Base-by-base conservation (phyloP, 2,797 vertebrate species). In the Spinibarbus caldwelli region DNA sequence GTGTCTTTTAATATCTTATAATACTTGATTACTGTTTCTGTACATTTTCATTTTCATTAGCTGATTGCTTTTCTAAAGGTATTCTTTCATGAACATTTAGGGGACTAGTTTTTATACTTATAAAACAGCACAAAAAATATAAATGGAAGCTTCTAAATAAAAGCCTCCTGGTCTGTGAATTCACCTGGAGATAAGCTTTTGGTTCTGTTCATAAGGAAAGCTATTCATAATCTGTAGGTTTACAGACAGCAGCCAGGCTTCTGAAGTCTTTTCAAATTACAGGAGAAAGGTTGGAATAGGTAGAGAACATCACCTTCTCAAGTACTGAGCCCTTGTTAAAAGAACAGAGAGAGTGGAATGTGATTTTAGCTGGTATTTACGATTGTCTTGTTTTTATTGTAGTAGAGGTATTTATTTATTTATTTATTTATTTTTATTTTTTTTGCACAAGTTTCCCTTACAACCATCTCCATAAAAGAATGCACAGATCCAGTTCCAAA, bases 251-350 rank as follows among this genome's bases (percentile, higher is more conserved):
- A 36, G 19, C 7, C 41, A 49, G 12, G 9, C 21, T 26, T 83
- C 36, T 45, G 7, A 75, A 34, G 29, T 47, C 4, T 52, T 76
- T 83, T 38, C 15, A 83, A 66, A 82, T 57, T 43, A 67, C 29
- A 71, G 49, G 34, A 57, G n/a, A 29, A 67, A 66, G 31, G 1
- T 17, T 79, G 41, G 17, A 31, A 64, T 29, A 29, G 26, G 38
- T 57, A 6, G 26, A 45, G 52, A 82, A 36, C 12, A 82, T 72
- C 17, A 21, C 67, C 14, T 3, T 45, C 38, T 78, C n/a, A 26
- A 12, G 52, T 78, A 19, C 26, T 57, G 47, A 71, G 79, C 45
- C 21, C 59, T 21, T 15, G 19, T 21, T 52, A 23, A 49, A 67
- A 66, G 21, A 80, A 81, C 15, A 81, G 23, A 54, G 45, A 62